These are phyloP conservation scores for Mola mola DNA, from an alignment of 2,113 vertebrate species.

Conservation along the genomic window DNA sequence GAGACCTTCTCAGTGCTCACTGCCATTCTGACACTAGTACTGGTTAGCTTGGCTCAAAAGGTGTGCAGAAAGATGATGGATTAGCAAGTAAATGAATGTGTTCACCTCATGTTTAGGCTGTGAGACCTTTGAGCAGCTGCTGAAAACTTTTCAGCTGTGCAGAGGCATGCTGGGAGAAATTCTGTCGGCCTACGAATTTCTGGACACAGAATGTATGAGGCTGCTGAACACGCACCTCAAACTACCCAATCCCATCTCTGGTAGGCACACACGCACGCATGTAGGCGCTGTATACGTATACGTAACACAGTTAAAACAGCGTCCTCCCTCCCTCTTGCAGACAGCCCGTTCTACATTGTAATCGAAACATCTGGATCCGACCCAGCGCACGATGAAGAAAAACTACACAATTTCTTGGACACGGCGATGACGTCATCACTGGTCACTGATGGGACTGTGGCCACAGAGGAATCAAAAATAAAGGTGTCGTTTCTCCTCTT, in stretches of 20 bases:
- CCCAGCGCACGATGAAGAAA: slow-evolving; percentile 86
- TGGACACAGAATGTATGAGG: slow-evolving; percentile 91
- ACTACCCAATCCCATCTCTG: slow-evolving; percentile 87
- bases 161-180: slow-evolving; percentile 92
- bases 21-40: no score
- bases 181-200: slow-evolving; percentile 94
- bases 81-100: not conserved
- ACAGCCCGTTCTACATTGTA: slow-evolving; percentile 90
- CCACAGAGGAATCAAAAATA: slow-evolving; percentile 86
- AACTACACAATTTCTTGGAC: slow-evolving; percentile 88
- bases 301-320: no score
- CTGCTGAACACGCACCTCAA: slow-evolving; percentile 87
- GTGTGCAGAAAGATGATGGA: no score
- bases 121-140: slow-evolving; percentile 85
- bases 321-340: slow-evolving; percentile 77
- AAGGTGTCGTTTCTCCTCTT: slow-evolving; percentile 78
- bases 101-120: slow-evolving; percentile 80
- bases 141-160: slow-evolving; percentile 88
- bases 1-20: slow-evolving; percentile 14
- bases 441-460: slow-evolving; percentile 89
- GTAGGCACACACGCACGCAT: slow-evolving; percentile 71
- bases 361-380: slow-evolving; percentile 94
- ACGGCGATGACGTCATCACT: slow-evolving; percentile 81
- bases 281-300: no score
- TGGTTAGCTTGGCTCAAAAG: no score